phyloP scores from a whole-genome alignment of 2,888 invertebrate species.

The Ormyrus labotus region DNA sequence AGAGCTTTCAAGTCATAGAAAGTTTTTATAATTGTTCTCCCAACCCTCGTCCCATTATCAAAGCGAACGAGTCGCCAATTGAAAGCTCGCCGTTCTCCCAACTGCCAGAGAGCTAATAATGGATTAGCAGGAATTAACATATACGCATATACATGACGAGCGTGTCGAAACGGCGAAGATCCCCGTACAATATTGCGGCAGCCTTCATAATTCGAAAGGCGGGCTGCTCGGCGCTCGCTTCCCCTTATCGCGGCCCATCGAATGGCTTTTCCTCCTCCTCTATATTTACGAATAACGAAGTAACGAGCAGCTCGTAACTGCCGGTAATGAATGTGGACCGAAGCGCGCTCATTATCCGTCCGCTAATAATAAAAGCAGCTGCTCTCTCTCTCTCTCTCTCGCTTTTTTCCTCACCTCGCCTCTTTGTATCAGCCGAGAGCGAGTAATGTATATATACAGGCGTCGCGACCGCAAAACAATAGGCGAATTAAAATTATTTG shows the following conservation, averaged over 20 bases:
- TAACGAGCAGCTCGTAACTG: neutral
- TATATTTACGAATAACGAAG: neutral
- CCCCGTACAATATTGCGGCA: neutral
- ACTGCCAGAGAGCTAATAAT: no score
- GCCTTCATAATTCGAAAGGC: conserved; percentile 35
- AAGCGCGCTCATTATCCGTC: neutral
- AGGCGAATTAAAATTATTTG: conserved; percentile 21
- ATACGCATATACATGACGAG: no score
- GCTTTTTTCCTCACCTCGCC: neutral
- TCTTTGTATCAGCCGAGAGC: neutral
- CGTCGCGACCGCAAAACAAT: neutral
- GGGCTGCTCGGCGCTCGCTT: neutral
- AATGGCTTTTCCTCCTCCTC: neutral
- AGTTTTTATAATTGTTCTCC: no score
- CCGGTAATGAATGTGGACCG: conserved; percentile 5
- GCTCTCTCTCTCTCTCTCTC: neutral
- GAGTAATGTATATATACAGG: neutral
- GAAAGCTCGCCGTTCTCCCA: no score
- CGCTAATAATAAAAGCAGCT: no score
- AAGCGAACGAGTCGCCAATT: no score
- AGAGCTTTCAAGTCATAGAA: no score
- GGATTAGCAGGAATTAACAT: no score
- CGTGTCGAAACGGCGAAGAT: neutral
- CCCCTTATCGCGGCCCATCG: conserved; percentile 9
- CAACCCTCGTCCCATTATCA: no score